These are phyloP conservation scores for Carassius gibelio DNA, from an alignment of 2,113 vertebrate species.

Conservation along the genomic window DNA sequence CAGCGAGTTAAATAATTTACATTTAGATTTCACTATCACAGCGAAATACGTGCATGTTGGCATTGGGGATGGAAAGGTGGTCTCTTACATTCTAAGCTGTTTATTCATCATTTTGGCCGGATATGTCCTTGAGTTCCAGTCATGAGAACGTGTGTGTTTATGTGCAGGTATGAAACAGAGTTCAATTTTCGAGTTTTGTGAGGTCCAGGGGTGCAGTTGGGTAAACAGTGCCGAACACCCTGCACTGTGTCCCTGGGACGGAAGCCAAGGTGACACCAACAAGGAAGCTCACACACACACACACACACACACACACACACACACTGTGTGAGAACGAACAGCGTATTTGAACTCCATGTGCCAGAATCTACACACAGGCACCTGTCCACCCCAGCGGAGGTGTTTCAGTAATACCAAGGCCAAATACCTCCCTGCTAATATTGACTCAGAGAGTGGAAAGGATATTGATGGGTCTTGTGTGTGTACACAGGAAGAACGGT, in stretches of 20 bases:
- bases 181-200: constrained; percentile 52
- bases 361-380: constrained; percentile 15
- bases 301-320: constrained; percentile 17
- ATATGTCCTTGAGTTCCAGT: constrained; percentile 44
- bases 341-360: constrained; percentile 12
- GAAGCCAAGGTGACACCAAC: constrained; percentile 49
- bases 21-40: background rate
- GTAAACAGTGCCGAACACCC: constrained; percentile 46
- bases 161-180: constrained; percentile 48
- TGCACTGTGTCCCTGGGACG: constrained; percentile 39
- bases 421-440: constrained; percentile 44
- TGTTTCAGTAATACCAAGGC: constrained; percentile 54
- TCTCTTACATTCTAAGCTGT: background rate
- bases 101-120: background rate
- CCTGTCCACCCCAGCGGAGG: constrained; percentile 50
- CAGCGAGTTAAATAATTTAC: background rate
- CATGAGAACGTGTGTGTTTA: constrained; percentile 58
- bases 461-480: constrained; percentile 37
- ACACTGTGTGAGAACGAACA: background rate
- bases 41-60: background rate
- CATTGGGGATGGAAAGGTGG: background rate
- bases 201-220: constrained; percentile 43
- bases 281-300: constrained; percentile 27
- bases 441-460: constrained; percentile 48
- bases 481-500: constrained; percentile 26